phyloP scores from a whole-genome alignment of 2,888 invertebrate genomes.

The Ornithoptera priamus region DNA sequence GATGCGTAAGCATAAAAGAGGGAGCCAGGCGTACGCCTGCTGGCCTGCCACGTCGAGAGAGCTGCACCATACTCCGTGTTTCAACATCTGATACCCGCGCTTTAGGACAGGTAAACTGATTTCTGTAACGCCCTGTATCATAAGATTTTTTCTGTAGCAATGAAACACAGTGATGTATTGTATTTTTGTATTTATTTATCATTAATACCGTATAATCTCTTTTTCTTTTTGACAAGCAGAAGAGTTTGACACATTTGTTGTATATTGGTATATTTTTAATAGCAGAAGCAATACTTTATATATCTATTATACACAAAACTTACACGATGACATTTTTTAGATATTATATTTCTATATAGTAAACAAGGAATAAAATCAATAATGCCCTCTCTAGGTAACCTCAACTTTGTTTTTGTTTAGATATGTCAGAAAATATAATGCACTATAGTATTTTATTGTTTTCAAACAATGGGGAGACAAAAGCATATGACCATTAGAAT shows the following conservation, averaged over 20 bases:
- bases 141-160: no score
- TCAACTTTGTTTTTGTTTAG: conserved; percentile 4
- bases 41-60: conserved; percentile 67
- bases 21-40: conserved; percentile 73
- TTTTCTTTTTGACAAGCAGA: no score
- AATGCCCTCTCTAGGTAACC: background rate
- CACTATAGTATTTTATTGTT: conserved; percentile 11
- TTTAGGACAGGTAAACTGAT: conserved; percentile 52
- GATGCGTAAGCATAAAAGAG: conserved; percentile 79
- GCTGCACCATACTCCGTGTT: conserved; percentile 58
- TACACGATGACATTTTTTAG: background rate
- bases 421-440: conserved; percentile 20
- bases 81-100: conserved; percentile 67
- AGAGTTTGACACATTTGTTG: no score
- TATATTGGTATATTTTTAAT: no score
- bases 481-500: conserved; percentile 4
- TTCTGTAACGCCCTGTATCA: background rate
- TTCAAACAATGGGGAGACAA: conserved; percentile 6
- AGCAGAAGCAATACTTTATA: no score
- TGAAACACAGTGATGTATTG: no score
- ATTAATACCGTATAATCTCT: no score
- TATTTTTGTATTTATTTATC: no score
- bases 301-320: no score
- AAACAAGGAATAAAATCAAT: background rate
- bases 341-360: background rate